Evolutionary conservation across 2,113 vertebrate genomes (phyloP).

Genomic region (Macrotus californicus): DNA sequence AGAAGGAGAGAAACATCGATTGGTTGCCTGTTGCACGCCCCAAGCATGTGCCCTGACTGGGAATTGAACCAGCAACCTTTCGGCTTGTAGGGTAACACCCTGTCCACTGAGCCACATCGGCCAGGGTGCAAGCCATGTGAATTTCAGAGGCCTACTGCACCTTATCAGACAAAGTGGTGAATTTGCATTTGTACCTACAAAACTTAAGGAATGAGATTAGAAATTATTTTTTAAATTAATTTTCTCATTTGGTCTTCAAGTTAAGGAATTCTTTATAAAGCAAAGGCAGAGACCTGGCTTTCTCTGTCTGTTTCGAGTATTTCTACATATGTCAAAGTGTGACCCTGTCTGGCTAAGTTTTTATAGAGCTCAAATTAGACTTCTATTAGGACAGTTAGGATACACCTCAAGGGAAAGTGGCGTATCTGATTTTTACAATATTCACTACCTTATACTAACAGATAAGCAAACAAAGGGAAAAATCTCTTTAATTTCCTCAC

Average conservation of each 20-base stretch:
- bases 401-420: not conserved
- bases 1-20: too few relatives aligned
- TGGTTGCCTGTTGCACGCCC: too few relatives aligned
- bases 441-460: not conserved
- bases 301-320: not conserved
- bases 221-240: not conserved
- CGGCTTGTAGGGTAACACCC: too few relatives aligned
- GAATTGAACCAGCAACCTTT: too few relatives aligned
- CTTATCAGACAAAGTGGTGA: not conserved
- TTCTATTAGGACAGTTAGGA: not conserved
- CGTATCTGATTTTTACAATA: not conserved
- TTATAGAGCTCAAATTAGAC: not conserved
- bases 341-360: not conserved
- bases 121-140: not conserved
- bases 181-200: not conserved
- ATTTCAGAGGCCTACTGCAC: not conserved
- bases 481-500: not conserved
- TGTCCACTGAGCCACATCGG: too few relatives aligned
- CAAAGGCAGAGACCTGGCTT: not conserved
- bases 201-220: not conserved
- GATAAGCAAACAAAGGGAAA: not conserved
- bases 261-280: conserved; percentile 14
- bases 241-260: not conserved
- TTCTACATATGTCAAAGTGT: not conserved
- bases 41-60: too few relatives aligned